Conservation (phyloP, 37 sponge, comb jelly and placozoan species). For the Cladorhizidae sp. region DNA sequence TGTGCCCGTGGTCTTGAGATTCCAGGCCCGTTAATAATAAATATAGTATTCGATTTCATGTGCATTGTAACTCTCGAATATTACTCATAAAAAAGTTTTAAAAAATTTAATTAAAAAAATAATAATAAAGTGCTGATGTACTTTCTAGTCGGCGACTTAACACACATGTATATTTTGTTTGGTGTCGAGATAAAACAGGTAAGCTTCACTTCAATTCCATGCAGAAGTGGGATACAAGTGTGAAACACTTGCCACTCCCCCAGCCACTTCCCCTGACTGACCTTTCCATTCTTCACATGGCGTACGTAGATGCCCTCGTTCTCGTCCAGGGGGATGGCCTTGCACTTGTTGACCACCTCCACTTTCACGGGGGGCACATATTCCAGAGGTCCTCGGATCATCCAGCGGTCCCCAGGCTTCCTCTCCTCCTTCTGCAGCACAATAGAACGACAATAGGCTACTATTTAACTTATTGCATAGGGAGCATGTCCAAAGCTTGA, state of each 20-base stretch:
- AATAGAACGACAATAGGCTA: not conserved
- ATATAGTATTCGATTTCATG: too few species aligned
- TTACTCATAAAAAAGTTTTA: not conserved
- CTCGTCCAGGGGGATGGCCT: conserved; percentile 98
- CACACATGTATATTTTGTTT: too few species aligned
- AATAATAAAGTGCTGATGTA: not conserved
- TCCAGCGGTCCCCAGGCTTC: conserved; percentile 97
- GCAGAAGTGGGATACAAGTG: not conserved
- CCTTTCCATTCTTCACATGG: conserved; percentile 96
- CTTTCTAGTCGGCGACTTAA: too few species aligned
- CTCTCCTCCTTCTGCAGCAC: conserved; percentile 54
- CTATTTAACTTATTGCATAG: too few species aligned
- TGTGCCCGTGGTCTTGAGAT: too few species aligned
- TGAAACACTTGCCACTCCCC: too few species aligned
- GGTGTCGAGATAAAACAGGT: too few species aligned
- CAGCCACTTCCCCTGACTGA: too few species aligned
- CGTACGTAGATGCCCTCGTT: conserved; percentile 99
- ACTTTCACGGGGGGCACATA: conserved; percentile 98
- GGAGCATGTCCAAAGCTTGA: not conserved
- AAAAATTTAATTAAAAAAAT: not conserved
- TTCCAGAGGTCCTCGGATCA: conserved; percentile 97
- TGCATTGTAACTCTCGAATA: too few species aligned
- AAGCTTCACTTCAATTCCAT: too few species aligned
- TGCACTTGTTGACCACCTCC: conserved; percentile 89
- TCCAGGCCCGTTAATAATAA: too few species aligned